phyloP scores from a whole-genome alignment of 2,888 invertebrate species.

The Athripsodes cinereus region DNA sequence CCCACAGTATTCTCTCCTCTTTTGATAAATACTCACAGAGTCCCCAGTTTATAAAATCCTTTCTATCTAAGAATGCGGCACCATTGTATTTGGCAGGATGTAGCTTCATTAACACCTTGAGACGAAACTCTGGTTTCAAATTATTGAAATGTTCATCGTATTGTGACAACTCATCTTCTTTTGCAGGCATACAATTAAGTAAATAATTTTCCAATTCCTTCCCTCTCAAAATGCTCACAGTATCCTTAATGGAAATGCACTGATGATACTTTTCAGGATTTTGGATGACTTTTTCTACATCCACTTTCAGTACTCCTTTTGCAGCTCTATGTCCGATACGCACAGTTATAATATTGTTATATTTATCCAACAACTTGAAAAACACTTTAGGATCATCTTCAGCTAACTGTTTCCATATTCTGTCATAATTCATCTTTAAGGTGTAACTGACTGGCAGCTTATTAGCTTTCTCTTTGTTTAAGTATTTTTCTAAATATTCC shows the following conservation, averaged over 20 bases:
- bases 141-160: slow-evolving; percentile 5
- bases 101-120: slow-evolving; percentile 15
- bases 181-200: neutral
- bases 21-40: slow-evolving; percentile 6
- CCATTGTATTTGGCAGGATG: slow-evolving; percentile 17
- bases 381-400: slow-evolving; percentile 15
- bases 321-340: neutral
- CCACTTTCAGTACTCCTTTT: neutral
- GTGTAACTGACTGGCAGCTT: neutral
- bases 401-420: slow-evolving; percentile 5
- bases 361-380: slow-evolving; percentile 7
- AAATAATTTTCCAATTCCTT: slow-evolving; percentile 17
- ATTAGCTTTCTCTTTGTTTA: neutral
- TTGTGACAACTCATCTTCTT: neutral
- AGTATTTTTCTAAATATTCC: slow-evolving; percentile 30
- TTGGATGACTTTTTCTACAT: neutral
- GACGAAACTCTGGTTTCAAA: slow-evolving; percentile 5
- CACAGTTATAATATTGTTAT: neutral
- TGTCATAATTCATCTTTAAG: neutral
- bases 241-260: neutral
- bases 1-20: slow-evolving; percentile 16
- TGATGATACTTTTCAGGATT: neutral
- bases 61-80: slow-evolving; percentile 9
- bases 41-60: slow-evolving; percentile 8
- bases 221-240: slow-evolving; percentile 9